Percentiles rank a stretch among this genome's conserved stretches.
These are phyloP conservation scores for Caradrina kadenii DNA, from an alignment of 2,888 invertebrate species.

Conservation along the genomic window DNA sequence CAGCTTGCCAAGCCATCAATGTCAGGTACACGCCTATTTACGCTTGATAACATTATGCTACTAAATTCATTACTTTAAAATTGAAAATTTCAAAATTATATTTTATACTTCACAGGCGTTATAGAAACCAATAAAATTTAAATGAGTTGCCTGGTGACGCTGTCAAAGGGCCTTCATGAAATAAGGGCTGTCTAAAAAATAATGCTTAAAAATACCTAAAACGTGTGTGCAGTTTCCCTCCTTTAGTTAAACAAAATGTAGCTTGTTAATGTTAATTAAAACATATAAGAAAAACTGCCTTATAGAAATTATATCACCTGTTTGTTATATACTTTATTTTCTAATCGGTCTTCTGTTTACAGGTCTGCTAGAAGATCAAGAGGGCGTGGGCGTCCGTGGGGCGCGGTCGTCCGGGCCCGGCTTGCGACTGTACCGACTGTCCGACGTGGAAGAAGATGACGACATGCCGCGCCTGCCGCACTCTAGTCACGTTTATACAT, in stretches of 20 bases:
- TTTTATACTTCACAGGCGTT: too few species aligned
- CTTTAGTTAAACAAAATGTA: too few species aligned
- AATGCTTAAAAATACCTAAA: too few species aligned
- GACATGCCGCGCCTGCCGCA: constrained; percentile 94
- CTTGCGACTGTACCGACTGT: constrained; percentile 91
- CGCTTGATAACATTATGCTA: background rate
- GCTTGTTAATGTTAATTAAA: too few species aligned
- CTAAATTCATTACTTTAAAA: background rate
- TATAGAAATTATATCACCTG: background rate
- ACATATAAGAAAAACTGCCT: too few species aligned
- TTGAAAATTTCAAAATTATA: too few species aligned
- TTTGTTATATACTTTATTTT: background rate
- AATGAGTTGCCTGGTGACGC: too few species aligned
- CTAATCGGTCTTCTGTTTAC: background rate
- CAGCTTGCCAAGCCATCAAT: constrained; percentile 98
- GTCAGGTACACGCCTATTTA: constrained; percentile 90
- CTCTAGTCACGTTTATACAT: constrained; percentile 95
- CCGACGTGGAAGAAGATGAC: constrained; percentile 94
- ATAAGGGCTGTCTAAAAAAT: too few species aligned
- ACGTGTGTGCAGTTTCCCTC: too few species aligned
- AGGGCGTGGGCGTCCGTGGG: constrained; percentile 96
- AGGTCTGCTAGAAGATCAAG: constrained; percentile 95
- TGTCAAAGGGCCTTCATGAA: too few species aligned
- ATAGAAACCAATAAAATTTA: too few species aligned
- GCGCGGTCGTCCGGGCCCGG: constrained; percentile 94